Conservation (phyloP, 2,797 vertebrate species). For the Natrix natrix region DNA sequence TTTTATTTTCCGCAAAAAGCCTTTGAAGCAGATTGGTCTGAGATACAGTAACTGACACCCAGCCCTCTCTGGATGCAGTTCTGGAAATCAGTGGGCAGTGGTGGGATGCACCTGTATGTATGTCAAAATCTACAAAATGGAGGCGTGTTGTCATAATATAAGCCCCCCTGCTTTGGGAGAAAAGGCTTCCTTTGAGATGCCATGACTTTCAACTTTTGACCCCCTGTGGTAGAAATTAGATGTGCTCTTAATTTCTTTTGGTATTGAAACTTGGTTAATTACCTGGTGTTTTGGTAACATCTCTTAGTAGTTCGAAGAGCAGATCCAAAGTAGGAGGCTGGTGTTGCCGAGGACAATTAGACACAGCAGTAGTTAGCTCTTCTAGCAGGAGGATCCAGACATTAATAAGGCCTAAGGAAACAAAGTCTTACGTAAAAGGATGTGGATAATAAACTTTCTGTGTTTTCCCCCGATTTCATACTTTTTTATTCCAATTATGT, state of each 20-base stretch:
- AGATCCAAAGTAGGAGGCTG: slow-evolving; percentile 93
- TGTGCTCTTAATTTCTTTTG: not conserved
- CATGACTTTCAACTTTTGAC: not conserved
- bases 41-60: not conserved
- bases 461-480: not conserved
- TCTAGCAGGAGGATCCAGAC: slow-evolving; percentile 95
- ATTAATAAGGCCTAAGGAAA: slow-evolving; percentile 87
- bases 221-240: too few relatives aligned
- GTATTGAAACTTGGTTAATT: slow-evolving; percentile 44
- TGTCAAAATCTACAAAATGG: not conserved
- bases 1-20: not conserved
- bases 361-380: slow-evolving; percentile 92
- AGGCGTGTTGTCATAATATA: not conserved
- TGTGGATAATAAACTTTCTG: not conserved
- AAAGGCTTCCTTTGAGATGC: not conserved
- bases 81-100: not conserved
- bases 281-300: slow-evolving; percentile 87
- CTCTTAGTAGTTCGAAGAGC: slow-evolving; percentile 90
- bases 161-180: not conserved
- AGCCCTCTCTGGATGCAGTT: not conserved
- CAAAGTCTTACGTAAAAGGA: slow-evolving; percentile 7
- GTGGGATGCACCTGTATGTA: not conserved
- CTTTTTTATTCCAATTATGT: slow-evolving; percentile 8
- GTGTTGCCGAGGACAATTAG: slow-evolving; percentile 94
- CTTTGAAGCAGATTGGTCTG: not conserved